Evolutionary conservation across 2,113 vertebrate genomes (phyloP), one percentile per base, ranked within the genome.

Genomic region (Otolemur garnettii): DNA sequence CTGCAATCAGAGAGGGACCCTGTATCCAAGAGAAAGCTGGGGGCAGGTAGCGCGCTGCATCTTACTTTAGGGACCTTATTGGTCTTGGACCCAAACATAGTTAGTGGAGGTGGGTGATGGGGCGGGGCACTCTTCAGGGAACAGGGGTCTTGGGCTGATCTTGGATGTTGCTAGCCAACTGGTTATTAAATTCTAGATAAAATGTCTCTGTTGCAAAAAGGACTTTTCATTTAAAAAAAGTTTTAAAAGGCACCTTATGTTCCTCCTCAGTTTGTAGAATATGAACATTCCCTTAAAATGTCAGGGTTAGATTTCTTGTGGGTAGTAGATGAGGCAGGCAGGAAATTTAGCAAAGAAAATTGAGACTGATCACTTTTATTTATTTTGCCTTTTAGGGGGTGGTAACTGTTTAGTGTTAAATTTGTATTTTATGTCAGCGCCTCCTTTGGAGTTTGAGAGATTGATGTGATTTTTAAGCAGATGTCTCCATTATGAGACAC

Each of bases 271-370:
- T 93, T 45, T 75, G 59, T 64, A 60, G n/a, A 50, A 60, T 14
- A 13, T 77, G 68, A 87, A 33, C 79, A 74, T 33, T 80, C 80
- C 59, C 71, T 91, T 74, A 45, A 74, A 71, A 91, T 50, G 30
- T 72, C 87, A 78, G 33, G 15, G 59, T 57, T 81, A 30, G 21
- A 45, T 92, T 97, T 95, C 81, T 68, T 71, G 64, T 2, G 9
- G 50, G 55, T 62, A 66, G 53, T 59, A 42, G 38, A 57, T 24
- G 19, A 26, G 71, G 45, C 33, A 42, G 71, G 71, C 21, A 0
- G 91, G 85, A 68, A 28, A 57, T 60, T 72, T 3, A 79, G 59
- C 71, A 38, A 57, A 90, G 35, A 78, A 90, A 88, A 42, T 72
- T 7, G 72, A 72, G 68, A 95, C 22, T 11, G 86, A 53, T 74